Evolutionary conservation across 1,140 invertebrate species (phyloP), one percentile per base, ranked within the genome.

Genomic region (Bathynomus jamesi): DNA sequence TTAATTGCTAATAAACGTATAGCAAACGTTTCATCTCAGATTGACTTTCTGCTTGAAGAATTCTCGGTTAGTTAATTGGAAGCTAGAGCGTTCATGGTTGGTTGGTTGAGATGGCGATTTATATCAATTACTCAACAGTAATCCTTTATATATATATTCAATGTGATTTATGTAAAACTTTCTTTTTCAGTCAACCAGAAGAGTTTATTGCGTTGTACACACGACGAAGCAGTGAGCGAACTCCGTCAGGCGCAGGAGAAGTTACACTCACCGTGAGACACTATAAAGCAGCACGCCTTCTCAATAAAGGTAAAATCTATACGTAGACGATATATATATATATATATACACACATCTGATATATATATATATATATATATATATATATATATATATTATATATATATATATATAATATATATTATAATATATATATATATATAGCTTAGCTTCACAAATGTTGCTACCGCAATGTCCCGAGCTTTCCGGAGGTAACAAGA

Each of bases 221-320:
- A 98, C 81, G 95, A 97, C 81, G 92, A 96, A 81, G 95, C 95
- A 61, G 94, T 98, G 8, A 91, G 94, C 81, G 92, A 95, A 78
- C 84, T 98, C 64, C 86, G 92, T 78, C 93, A 94, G 81, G 92
- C 93, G 94, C 93, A 0, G 91, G 94, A 80, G 87, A 93, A 78
- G 93, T 98, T 0, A 91, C 91, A 53, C 85, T 98, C 29, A 94
- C 92, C 4, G 93, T 98, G 0, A 94, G 94, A 81, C 93, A 97
- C 83, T 96, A 96, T 83, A 87, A 91, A 76, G 93, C 94, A 63
- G 94, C 95, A n/a, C 93, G 93, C 61, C 96, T 96, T 84, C 85
- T 98, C 67, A 92, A 94, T 81, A 94, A 76, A 62, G 65, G 91
- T 83, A 69, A n/a, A n/a, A n/a, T n/a, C n/a, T n/a, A n/a, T n/a